Conservation (phyloP, 2,113 vertebrate species). For the Phylloscopus trochilus region DNA sequence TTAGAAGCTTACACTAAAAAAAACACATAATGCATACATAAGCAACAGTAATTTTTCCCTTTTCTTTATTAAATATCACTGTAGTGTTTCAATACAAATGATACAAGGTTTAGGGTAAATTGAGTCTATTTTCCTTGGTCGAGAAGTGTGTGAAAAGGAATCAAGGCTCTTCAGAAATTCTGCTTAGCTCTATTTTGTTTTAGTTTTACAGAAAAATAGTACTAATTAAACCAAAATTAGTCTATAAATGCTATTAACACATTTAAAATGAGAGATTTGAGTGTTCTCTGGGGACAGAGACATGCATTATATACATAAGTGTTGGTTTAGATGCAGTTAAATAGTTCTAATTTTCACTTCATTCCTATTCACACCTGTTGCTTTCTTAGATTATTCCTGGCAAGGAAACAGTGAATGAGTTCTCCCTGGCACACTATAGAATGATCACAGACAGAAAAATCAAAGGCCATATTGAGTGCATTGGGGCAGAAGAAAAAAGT, state of each 20-base stretch:
- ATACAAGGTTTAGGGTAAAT: neutral
- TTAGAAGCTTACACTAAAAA: neutral
- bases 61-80: neutral
- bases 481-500: neutral
- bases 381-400: neutral
- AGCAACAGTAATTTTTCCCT: neutral
- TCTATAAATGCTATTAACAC: neutral
- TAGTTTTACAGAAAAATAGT: neutral
- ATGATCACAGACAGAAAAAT: neutral
- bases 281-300: neutral
- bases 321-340: neutral
- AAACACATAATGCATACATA: neutral
- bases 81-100: neutral
- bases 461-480: neutral
- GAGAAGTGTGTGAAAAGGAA: neutral
- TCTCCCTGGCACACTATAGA: neutral
- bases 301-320: neutral
- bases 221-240: constrained; percentile 7
- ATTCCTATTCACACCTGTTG: neutral
- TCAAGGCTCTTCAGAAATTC: neutral
- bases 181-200: neutral
- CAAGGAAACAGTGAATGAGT: neutral
- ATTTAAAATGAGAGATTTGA: neutral
- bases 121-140: neutral
- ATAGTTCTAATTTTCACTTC: neutral